Base-by-base conservation (phyloP, 2,113 vertebrate species). In the Ascaphus truei region DNA sequence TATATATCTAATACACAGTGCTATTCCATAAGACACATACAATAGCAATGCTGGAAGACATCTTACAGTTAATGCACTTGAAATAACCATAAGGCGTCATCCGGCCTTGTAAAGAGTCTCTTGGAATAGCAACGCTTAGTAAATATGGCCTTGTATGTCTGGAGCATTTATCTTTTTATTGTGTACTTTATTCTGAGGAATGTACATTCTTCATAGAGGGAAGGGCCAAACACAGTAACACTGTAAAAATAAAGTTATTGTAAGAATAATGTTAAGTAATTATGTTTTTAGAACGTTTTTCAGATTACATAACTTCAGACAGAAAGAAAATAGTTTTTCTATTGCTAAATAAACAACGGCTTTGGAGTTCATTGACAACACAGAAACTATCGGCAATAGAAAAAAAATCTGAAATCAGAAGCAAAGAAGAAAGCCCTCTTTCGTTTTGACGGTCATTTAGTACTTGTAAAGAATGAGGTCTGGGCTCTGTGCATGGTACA, bases 241-340 rank as follows among this genome's bases (percentile, higher is more conserved):
- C 29, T 47, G 13, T 37, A 52, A 36, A 52, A 64, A 52, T 26
- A 37, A 11, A 39, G n/a, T n/a, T n/a, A 29, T 3, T 16, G 37
- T 18, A 41, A 53, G 47, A 39, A 27, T 12, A 39, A 13, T 31
- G 5, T n/a, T n/a, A n/a, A n/a, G n/a, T n/a, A n/a, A n/a, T n/a
- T n/a, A n/a, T 11, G 47, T 4, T 22, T 11, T 36, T 30, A 37
- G n/a, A 37, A 23, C 30, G 31, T 26, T 52, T 64, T 64, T 64
- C 11, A 37, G 13, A 52, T 65, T 31, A 52, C 62, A 64, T 64
- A 65, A 53, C 51, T 65, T 65, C 62, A 29, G 31, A 37, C 62
- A 65, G 15, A 37, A 50, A 50, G 3, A 48, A 31, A 37, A 59
- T n/a, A n/a, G n/a, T n/a, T n/a, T n/a, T n/a, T n/a, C n/a, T n/a